Conservation (phyloP, 2,888 invertebrate genomes). For the Panzeria rudis region DNA sequence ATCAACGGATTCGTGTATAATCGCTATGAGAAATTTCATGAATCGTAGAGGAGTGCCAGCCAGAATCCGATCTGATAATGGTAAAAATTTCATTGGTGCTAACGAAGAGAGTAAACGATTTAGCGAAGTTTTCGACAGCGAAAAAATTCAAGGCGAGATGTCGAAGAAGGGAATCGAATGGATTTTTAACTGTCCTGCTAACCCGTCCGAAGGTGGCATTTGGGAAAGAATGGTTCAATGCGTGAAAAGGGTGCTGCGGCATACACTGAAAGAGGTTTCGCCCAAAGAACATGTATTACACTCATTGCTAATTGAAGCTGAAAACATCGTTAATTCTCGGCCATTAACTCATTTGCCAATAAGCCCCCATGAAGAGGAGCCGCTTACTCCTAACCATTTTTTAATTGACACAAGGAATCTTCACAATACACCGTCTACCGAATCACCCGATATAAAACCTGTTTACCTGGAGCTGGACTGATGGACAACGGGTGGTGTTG, state of each 20-base stretch:
- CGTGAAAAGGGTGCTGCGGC: not conserved
- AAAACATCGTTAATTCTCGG: not conserved
- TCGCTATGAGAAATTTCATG: too few species aligned
- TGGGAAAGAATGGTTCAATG: not conserved
- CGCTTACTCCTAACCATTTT: not conserved
- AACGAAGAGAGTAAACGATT: slow-evolving; percentile 1
- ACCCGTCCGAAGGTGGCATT: not conserved
- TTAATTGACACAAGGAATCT: not conserved
- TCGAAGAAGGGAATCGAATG: slow-evolving; percentile 65
- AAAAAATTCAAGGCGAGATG: slow-evolving; percentile 36
- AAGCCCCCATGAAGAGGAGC: not conserved
- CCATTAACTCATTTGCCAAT: not conserved
- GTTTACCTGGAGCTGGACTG: too few species aligned
- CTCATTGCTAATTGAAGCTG: not conserved
- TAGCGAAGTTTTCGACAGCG: slow-evolving; percentile 53
- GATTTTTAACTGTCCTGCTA: slow-evolving; percentile 71
- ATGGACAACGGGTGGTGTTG: too few species aligned
- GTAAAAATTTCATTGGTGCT: too few species aligned
- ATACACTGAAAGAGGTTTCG: not conserved
- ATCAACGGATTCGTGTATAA: not conserved
- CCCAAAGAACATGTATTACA: not conserved
- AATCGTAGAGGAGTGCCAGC: too few species aligned
- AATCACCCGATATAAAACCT: too few species aligned
- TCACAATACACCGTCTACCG: not conserved
- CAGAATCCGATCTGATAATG: too few species aligned